Evolutionary conservation across 1,140 invertebrate genomes (phyloP).

Genomic region (Drosophila prosaltans): DNA sequence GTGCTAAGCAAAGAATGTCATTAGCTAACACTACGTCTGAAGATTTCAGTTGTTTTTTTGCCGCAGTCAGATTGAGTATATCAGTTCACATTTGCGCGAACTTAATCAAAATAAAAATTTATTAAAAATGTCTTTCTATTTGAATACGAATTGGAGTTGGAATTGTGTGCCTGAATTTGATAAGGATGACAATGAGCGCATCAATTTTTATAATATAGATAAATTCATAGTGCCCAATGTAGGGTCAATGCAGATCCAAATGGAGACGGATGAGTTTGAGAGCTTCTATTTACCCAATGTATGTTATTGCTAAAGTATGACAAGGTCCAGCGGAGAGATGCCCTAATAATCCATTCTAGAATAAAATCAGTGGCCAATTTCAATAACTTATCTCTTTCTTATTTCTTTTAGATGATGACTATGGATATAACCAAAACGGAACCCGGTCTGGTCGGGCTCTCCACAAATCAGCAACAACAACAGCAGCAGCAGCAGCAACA

Average conservation of each 20-base stretch:
- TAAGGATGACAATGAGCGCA: background rate
- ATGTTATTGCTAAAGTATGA: too few species aligned
- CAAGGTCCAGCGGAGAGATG: background rate
- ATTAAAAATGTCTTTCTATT: background rate
- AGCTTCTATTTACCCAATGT: too few species aligned
- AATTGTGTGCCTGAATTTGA: background rate
- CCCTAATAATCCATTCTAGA: background rate
- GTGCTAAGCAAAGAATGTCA: background rate
- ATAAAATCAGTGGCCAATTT: background rate
- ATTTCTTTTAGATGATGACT: constrained; percentile 85
- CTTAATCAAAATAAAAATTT: background rate
- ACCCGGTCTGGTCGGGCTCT: constrained; percentile 82
- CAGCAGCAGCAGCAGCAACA: constrained; percentile 58
- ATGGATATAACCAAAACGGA: constrained; percentile 89
- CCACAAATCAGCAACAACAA: constrained; percentile 73
- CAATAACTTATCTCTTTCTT: background rate
- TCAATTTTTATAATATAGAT: constrained; percentile 30
- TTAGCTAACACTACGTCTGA: constrained; percentile 35
- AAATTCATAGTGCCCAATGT: constrained; percentile 44
- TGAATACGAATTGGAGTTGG: background rate
- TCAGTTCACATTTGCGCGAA: too few species aligned
- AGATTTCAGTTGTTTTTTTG: background rate
- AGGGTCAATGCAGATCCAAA: too few species aligned
- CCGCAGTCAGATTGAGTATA: too few species aligned
- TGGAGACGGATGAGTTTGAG: too few species aligned